Conservation (phyloP, 2,797 vertebrate genomes). For the Pantherophis alleghaniensis region DNA sequence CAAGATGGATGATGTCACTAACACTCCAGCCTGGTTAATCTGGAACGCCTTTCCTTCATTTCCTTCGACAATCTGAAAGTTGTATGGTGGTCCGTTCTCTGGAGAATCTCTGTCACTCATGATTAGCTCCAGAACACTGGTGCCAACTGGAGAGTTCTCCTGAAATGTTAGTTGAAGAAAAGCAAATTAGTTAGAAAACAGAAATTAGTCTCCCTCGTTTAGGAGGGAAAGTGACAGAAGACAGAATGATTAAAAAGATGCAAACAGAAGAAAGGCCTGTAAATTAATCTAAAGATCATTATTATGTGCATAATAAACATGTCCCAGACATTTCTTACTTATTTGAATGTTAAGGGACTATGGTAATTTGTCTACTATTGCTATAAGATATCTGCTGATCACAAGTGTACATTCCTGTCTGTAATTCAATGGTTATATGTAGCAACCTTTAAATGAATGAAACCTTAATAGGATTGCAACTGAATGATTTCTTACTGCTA, state of each 20-base stretch:
- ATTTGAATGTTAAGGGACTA: not conserved
- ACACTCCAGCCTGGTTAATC: constrained; percentile 86
- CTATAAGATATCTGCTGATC: not conserved
- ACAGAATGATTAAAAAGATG: not conserved
- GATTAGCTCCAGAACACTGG: constrained; percentile 85
- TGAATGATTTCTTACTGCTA: not conserved
- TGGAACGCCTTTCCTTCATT: constrained; percentile 85
- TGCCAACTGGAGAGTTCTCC: constrained; percentile 86
- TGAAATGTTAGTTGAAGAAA: constrained; percentile 57
- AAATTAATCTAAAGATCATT: not conserved
- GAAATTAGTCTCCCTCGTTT: not conserved
- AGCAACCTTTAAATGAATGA: not conserved
- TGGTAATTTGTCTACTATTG: not conserved
- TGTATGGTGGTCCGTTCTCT: constrained; percentile 88
- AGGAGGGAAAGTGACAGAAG: not conserved
- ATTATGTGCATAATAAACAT: not conserved
- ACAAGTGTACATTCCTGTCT: not conserved
- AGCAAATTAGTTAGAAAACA: not conserved
- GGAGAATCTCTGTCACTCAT: constrained; percentile 88
- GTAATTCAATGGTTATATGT: not conserved
- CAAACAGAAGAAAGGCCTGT: not conserved
- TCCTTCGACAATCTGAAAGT: constrained; percentile 87
- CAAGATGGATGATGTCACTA: constrained; percentile 81
- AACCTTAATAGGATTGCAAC: not conserved
- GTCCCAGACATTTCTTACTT: not conserved